Percentiles rank a stretch among this genome's conserved stretches.
These are phyloP conservation scores for Python bivittatus DNA, from an alignment of 2,113 vertebrate species.

Conservation along the genomic window DNA sequence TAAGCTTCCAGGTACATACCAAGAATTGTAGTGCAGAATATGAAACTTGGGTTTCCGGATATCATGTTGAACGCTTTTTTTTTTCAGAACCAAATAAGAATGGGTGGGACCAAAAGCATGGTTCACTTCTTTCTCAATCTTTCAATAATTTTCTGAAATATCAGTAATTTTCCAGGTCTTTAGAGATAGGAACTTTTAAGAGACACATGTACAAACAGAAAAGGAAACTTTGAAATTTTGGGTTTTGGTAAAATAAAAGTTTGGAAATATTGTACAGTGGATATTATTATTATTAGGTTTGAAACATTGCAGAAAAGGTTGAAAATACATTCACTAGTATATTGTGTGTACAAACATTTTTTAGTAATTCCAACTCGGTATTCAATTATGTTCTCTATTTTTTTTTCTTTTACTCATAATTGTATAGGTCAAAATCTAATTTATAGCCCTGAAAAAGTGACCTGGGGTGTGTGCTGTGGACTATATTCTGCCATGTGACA, in stretches of 20 bases:
- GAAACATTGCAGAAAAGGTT: background rate
- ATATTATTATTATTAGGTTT: background rate
- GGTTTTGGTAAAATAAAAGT: background rate
- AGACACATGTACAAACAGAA: background rate
- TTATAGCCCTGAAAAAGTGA: background rate
- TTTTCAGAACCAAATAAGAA: background rate
- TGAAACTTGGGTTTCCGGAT: background rate
- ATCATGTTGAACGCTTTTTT: background rate
- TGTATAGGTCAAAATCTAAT: background rate
- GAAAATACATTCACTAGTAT: background rate
- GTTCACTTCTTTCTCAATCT: fast-evolving
- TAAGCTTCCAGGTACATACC: background rate
- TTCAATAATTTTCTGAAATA: background rate
- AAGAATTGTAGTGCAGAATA: background rate
- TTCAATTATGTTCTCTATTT: background rate
- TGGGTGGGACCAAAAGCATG: background rate
- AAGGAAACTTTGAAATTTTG: slow-evolving; percentile 2
- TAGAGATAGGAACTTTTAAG: background rate
- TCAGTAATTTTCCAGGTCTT: background rate
- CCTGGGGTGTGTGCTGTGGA: background rate
- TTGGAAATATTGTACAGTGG: background rate
- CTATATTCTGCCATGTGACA: background rate
- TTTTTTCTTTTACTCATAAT: background rate
- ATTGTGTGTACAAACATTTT: background rate
- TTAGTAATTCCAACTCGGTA: background rate